Percentiles rank a stretch among this genome's conserved stretches.
phyloP scores from a whole-genome alignment of 2,797 vertebrate species.

The Paratrypauchen microcephalus region DNA sequence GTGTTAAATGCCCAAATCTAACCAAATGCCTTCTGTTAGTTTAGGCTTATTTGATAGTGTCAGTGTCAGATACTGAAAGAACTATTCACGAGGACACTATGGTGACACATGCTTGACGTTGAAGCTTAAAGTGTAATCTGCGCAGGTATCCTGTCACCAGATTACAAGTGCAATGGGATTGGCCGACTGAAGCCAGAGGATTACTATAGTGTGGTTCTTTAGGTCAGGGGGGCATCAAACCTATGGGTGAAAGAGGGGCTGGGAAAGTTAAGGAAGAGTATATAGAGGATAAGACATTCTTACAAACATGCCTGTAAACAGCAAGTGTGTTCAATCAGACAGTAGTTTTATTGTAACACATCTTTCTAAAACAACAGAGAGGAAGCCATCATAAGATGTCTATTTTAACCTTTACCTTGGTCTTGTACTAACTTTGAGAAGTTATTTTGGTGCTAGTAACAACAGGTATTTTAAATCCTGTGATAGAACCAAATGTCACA shows the following conservation, averaged over 20 bases:
- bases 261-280: slow-evolving; percentile 24
- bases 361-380: neutral
- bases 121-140: slow-evolving; percentile 51
- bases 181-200: slow-evolving; percentile 49
- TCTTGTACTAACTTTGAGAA: neutral
- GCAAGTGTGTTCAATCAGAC: neutral
- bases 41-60: slow-evolving; percentile 1
- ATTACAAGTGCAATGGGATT: slow-evolving; percentile 65
- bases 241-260: slow-evolving; percentile 29
- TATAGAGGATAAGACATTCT: neutral
- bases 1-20: neutral
- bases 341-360: neutral
- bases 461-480: neutral
- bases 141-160: slow-evolving; percentile 55
- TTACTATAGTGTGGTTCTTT: slow-evolving; percentile 52
- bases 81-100: slow-evolving; percentile 9
- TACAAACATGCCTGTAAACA: neutral
- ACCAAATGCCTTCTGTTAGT: neutral
- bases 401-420: slow-evolving; percentile 1
- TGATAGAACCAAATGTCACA: neutral
- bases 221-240: slow-evolving; percentile 44
- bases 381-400: neutral
- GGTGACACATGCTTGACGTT: slow-evolving; percentile 30
- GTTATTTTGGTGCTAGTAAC: neutral
- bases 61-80: slow-evolving; percentile 9